Evolutionary conservation across 1,140 invertebrate species (phyloP).

Genomic region (Contarinia nasturtii): DNA sequence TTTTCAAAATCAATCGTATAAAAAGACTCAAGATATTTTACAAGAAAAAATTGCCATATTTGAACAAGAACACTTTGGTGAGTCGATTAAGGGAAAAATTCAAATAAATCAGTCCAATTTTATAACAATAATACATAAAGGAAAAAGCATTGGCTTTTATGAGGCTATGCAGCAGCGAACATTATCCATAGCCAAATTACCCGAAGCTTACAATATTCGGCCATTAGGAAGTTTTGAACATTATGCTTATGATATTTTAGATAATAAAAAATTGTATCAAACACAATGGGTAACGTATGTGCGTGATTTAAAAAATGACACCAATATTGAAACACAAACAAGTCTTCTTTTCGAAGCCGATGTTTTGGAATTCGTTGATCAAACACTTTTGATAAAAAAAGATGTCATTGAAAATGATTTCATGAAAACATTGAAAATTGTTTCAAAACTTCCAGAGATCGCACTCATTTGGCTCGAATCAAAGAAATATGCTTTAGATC

Average conservation of each 20-base stretch:
- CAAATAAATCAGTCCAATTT: neutral
- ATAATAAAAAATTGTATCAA: neutral
- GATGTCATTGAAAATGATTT: neutral
- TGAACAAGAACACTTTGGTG: neutral
- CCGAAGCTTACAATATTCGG: neutral
- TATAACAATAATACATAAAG: neutral
- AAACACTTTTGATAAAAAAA: neutral
- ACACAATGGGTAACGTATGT: neutral
- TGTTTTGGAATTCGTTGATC: neutral
- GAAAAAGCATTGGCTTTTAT: neutral
- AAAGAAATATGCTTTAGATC: neutral
- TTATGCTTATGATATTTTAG: neutral
- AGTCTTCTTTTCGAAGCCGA: neutral
- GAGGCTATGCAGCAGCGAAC: neutral
- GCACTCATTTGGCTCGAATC: neutral
- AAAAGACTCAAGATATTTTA: no score
- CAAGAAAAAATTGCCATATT: neutral
- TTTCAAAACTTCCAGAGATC: neutral
- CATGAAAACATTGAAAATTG: neutral
- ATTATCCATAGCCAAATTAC: neutral
- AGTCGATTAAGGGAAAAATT: neutral
- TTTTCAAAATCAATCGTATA: neutral
- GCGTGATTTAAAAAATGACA: neutral
- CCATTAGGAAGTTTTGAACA: neutral
- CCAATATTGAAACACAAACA: neutral